Evolutionary conservation across 2,888 invertebrate genomes (phyloP).

Genomic region (Muschampia staudingeri): DNA sequence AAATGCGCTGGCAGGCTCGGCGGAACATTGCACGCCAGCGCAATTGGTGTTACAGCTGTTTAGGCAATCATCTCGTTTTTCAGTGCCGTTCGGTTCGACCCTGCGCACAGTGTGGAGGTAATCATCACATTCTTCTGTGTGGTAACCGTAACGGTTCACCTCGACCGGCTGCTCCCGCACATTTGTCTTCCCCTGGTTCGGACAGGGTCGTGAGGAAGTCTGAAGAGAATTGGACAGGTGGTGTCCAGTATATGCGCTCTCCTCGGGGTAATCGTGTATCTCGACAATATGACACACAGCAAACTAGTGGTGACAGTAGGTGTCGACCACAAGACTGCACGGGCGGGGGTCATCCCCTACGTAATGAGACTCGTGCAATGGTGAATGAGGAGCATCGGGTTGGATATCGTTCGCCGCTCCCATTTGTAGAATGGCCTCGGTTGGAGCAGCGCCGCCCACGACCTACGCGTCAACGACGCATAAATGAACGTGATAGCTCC

Average conservation of each 20-base stretch:
- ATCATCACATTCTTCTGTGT: not conserved
- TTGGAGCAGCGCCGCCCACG: not conserved
- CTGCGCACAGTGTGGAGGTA: conserved; percentile 11
- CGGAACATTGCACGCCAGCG: conserved; percentile 11
- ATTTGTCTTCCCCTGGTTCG: not conserved
- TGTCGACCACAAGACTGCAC: not conserved
- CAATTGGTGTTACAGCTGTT: conserved; percentile 33
- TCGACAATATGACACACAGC: not conserved
- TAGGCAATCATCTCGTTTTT: conserved; percentile 3
- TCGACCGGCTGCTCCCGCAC: not conserved
- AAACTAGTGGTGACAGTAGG: not conserved
- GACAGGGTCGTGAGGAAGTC: not conserved
- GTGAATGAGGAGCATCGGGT: not conserved
- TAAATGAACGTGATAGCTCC: not conserved
- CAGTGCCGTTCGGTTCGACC: not conserved
- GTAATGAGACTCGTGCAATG: not conserved
- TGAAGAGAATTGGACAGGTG: not conserved
- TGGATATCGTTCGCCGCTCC: conserved; percentile 3
- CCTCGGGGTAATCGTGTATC: not conserved
- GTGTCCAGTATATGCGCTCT: not conserved
- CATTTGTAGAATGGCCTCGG: not conserved
- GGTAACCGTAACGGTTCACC: not conserved
- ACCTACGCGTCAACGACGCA: not conserved
- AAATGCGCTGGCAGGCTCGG: conserved; percentile 42
- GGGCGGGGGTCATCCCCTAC: not conserved